Evolutionary conservation across 2,113 vertebrate genomes (phyloP).

Genomic region (Dasypus novemcinctus): DNA sequence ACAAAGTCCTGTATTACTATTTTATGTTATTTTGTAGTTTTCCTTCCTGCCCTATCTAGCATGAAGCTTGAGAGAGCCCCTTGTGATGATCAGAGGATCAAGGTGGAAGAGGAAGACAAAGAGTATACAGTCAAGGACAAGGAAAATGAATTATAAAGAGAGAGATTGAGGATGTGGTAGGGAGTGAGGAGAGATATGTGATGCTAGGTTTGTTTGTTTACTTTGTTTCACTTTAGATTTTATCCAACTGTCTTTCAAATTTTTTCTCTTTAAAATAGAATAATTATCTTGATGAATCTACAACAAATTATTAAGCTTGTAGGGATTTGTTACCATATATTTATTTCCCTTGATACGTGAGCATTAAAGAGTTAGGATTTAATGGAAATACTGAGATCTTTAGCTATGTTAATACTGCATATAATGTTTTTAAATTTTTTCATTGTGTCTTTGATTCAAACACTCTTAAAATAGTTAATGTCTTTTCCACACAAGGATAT

Average conservation of each 20-base stretch:
- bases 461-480: neutral
- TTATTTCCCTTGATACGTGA: neutral
- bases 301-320: neutral
- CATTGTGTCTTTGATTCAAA: neutral
- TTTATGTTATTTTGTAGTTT: neutral
- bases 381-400: neutral
- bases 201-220: neutral
- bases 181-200: neutral
- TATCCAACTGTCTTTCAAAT: neutral
- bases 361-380: neutral
- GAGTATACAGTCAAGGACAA: neutral
- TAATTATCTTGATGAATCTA: neutral
- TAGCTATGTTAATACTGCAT: neutral
- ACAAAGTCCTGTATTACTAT: neutral
- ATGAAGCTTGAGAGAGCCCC: neutral
- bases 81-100: neutral
- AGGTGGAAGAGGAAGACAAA: neutral
- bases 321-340: neutral
- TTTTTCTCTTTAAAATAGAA: constrained; percentile 29
- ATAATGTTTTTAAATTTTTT: neutral
- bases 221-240: constrained; percentile 6
- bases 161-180: neutral
- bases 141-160: neutral
- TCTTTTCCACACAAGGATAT: neutral
- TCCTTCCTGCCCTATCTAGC: neutral